Percentiles rank a stretch among this genome's conserved stretches.
Evolutionary conservation across 2,797 vertebrate species (phyloP).

Genomic region (Triplophysa bombifrons): DNA sequence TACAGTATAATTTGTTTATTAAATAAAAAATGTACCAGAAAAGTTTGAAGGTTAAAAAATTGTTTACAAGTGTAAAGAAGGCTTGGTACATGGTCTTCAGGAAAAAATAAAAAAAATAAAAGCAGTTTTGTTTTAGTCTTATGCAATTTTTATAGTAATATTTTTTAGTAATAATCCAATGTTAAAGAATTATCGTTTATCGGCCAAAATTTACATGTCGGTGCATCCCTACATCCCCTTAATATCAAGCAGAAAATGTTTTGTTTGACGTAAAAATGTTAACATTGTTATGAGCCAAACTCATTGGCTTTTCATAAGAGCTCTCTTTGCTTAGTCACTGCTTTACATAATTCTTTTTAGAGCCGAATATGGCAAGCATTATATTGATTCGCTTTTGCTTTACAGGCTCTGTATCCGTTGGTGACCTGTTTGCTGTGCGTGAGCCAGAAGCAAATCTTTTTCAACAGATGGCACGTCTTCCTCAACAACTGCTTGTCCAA

Average conservation of each 20-base stretch:
- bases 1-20: too few relatives aligned
- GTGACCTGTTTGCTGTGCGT: conserved; percentile 97
- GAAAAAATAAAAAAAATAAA: too few relatives aligned
- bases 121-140: too few relatives aligned
- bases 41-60: too few relatives aligned
- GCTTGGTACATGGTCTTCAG: too few relatives aligned
- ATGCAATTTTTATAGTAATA: too few relatives aligned
- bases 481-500: conserved; percentile 99
- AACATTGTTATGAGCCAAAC: background rate
- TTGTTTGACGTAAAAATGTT: background rate
- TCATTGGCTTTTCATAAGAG: conserved; percentile 4
- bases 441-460: conserved; percentile 97
- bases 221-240: too few relatives aligned
- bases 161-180: too few relatives aligned
- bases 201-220: too few relatives aligned
- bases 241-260: background rate
- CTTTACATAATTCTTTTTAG: conserved; percentile 7
- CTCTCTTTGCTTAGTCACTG: background rate
- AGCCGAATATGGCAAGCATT: background rate
- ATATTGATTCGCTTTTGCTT: conserved; percentile 43
- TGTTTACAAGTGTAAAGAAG: too few relatives aligned
- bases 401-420: conserved; percentile 96
- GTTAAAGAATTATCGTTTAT: too few relatives aligned
- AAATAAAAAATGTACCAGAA: too few relatives aligned
- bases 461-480: conserved; percentile 97